phyloP scores from a whole-genome alignment of 2,888 invertebrate genomes.

The Cheilosia pagana region DNA sequence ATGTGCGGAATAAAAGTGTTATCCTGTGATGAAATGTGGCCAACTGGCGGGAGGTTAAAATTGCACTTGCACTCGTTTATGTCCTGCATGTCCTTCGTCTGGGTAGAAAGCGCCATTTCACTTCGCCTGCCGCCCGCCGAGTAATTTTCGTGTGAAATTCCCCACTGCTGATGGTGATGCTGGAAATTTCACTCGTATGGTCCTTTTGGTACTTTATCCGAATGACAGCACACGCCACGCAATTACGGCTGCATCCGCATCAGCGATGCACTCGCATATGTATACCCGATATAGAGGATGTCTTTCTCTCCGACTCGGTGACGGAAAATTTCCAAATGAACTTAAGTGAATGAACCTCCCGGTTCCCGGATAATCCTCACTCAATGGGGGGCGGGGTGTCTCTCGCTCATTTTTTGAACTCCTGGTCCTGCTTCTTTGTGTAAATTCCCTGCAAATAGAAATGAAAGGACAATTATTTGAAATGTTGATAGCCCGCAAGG shows the following conservation, averaged over 20 bases:
- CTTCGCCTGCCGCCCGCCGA: slow-evolving; percentile 19
- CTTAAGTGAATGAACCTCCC: slow-evolving; percentile 71
- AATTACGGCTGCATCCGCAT: slow-evolving; percentile 50
- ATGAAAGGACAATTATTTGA: slow-evolving; percentile 69
- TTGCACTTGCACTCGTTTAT: slow-evolving; percentile 63
- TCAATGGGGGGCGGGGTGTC: neutral
- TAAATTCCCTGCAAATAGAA: slow-evolving; percentile 56
- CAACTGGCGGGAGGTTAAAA: slow-evolving; percentile 52
- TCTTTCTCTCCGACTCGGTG: slow-evolving; percentile 13
- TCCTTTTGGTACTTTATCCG: slow-evolving; percentile 54
- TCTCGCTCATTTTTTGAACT: slow-evolving; percentile 2
- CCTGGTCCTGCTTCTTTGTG: slow-evolving; percentile 14
- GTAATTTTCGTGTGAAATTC: slow-evolving; percentile 53
- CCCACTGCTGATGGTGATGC: slow-evolving; percentile 9
- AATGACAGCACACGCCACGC: slow-evolving; percentile 54
- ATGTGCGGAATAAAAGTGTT: slow-evolving; percentile 66
- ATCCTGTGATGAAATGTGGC: slow-evolving; percentile 66
- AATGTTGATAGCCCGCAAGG: slow-evolving; percentile 67
- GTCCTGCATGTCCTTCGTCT: slow-evolving; percentile 42
- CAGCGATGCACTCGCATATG: slow-evolving; percentile 16
- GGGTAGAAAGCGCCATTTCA: neutral
- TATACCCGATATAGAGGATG: neutral
- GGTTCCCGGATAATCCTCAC: slow-evolving; percentile 63
- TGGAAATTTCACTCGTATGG: slow-evolving; percentile 56
- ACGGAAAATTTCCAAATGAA: slow-evolving; percentile 67